Conservation (phyloP, 2,888 invertebrate genomes). For the Elmis aenea region DNA sequence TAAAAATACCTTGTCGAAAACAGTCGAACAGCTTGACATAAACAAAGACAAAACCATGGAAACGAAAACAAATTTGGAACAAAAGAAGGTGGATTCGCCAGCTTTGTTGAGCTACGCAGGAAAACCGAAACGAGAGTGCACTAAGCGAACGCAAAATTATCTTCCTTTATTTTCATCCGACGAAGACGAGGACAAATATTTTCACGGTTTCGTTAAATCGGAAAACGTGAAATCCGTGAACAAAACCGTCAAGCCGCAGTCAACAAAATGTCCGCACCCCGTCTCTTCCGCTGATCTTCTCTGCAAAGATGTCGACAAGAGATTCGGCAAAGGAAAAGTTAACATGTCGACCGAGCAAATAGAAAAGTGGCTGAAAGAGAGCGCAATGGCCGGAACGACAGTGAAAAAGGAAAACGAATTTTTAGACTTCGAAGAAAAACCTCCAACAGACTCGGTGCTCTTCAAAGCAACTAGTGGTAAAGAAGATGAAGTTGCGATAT, state of each 20-base stretch:
- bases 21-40: conserved; percentile 4
- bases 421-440: conserved; percentile 41
- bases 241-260: conserved; percentile 35
- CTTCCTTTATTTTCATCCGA: conserved; percentile 44
- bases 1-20: no score
- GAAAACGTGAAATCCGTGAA: conserved; percentile 29
- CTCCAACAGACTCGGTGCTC: conserved; percentile 32
- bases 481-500: not conserved
- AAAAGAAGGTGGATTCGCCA: conserved; percentile 15
- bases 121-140: conserved; percentile 43
- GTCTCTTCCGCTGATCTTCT: conserved; percentile 24
- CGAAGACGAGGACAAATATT: conserved; percentile 49
- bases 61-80: conserved; percentile 18
- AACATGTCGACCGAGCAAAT: conserved; percentile 68
- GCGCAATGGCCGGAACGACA: conserved; percentile 41
- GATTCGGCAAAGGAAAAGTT: conserved; percentile 55
- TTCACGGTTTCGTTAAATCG: conserved; percentile 40
- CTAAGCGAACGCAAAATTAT: conserved; percentile 43
- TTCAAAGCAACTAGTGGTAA: not conserved
- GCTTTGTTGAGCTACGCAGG: no score
- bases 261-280: conserved; percentile 43
- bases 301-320: conserved; percentile 40
- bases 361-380: conserved; percentile 57
- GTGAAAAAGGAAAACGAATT: conserved; percentile 38
- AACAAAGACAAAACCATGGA: conserved; percentile 14